Evolutionary conservation across 2,888 invertebrate species (phyloP), one percentile per base, ranked within the genome.

Genomic region (Lithophane ornitopus): DNA sequence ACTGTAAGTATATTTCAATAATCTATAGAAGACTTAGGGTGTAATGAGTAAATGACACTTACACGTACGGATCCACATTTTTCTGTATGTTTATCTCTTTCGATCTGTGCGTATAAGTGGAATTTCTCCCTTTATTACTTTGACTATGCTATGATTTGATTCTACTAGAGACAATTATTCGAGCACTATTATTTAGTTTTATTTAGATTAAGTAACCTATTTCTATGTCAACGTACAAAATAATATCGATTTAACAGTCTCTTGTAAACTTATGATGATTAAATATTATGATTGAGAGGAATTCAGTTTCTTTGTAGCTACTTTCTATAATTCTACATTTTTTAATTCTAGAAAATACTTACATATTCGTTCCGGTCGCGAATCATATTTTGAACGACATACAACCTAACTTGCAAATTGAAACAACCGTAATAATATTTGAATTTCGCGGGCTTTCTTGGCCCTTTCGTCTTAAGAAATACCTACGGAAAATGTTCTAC

Each of bases 191-290:
- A 3, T 63, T 26, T 63, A 44, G 46, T 56, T 44, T 59, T 11
- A 58, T 22, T 59, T 49, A 34, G 16, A 46, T 65, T 28, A 65
- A 28, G 28, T 16, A 58, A 28, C 39, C 58, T 49, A 75, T 76
- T 52, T 8, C 28, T 68, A 52, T 49, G 49, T 70, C 14, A 56
- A 41, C 41, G 16, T 54, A 56, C 22, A 75, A 54, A 49, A 28
- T 76, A 76, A 76, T 68, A 76, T 76, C 22, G 12, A 22, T 67
- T 19, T 52, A 26, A 22, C 76, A 76, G 61, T 76, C 69, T 76
- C 26, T 44, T 68, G 61, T 61, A 26, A 69, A 46, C 22, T 54
- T 70, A 68, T 76, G 52, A 61, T 22, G 22, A 59, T 59, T 22
- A 56, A 46, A 26, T 46, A 41, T 28, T 16, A 46, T 68, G 12